Conservation (phyloP, 2,888 invertebrate species). For the Drosophila rubida region DNA sequence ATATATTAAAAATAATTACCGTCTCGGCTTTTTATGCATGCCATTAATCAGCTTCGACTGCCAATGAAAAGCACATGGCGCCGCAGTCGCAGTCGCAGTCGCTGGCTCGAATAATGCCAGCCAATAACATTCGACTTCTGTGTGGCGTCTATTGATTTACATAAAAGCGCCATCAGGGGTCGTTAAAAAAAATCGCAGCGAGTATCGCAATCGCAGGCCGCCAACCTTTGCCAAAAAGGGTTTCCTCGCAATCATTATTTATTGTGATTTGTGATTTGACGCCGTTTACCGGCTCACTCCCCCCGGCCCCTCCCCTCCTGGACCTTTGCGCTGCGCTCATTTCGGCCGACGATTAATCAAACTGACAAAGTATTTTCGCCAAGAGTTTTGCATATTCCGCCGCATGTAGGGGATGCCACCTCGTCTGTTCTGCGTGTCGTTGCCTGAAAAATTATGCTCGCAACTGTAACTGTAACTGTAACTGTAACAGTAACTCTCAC, state of each 20-base stretch:
- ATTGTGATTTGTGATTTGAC: slow-evolving; percentile 79
- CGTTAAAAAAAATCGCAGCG: slow-evolving; percentile 38
- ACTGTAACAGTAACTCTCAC: slow-evolving; percentile 28
- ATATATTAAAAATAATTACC: slow-evolving; percentile 77
- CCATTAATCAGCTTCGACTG: slow-evolving; percentile 63
- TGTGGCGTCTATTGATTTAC: slow-evolving; percentile 60
- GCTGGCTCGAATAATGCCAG: slow-evolving; percentile 1
- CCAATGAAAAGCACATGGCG: slow-evolving; percentile 44
- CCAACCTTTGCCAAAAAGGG: slow-evolving; percentile 51
- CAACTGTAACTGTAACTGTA: slow-evolving; percentile 25
- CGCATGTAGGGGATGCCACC: slow-evolving; percentile 3
- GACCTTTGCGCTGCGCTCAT: slow-evolving; percentile 18
- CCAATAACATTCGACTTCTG: slow-evolving; percentile 52
- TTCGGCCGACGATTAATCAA: slow-evolving; percentile 68
- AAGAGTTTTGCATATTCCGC: slow-evolving; percentile 34
- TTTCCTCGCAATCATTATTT: slow-evolving; percentile 65
- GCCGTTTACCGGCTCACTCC: slow-evolving; percentile 53
- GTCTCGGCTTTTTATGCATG: slow-evolving; percentile 46
- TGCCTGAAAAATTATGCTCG: slow-evolving; percentile 38
- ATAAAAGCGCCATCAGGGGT: slow-evolving; percentile 74
- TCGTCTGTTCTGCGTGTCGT: neutral
- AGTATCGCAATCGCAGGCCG: neutral
- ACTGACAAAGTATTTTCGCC: slow-evolving; percentile 68
- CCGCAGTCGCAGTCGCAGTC: no score
- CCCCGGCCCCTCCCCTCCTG: neutral